phyloP scores from a whole-genome alignment of 2,113 vertebrate genomes.

The Chaetops frenatus region DNA sequence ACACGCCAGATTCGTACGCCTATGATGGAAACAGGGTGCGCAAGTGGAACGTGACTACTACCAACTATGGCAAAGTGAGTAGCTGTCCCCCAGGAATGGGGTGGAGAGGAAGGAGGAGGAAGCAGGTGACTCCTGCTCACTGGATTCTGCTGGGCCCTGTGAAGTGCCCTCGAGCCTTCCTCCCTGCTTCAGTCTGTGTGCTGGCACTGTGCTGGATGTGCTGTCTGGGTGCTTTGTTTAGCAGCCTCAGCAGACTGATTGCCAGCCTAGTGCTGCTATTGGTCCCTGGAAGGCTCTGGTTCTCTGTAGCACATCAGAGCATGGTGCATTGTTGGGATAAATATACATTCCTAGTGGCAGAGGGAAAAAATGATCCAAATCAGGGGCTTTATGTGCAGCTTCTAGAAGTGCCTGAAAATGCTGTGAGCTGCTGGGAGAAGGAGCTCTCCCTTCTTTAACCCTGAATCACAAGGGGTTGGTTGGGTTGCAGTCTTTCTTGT shows the following conservation, averaged over 20 bases:
- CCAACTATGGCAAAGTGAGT: conserved; percentile 95
- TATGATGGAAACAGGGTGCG: conserved; percentile 96
- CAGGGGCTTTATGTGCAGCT: neutral
- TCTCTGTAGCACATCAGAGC: neutral
- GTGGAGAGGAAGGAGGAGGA: neutral
- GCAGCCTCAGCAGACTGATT: neutral
- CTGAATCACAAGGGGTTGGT: neutral
- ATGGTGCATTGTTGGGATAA: neutral
- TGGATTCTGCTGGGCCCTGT: neutral
- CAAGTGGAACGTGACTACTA: conserved; percentile 98
- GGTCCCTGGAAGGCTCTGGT: neutral
- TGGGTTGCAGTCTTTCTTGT: neutral
- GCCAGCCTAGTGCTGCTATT: neutral
- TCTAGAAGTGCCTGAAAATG: neutral
- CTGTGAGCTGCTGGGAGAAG: neutral
- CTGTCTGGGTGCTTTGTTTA: neutral
- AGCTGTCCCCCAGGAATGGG: neutral
- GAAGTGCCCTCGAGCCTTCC: neutral
- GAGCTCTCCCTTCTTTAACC: neutral
- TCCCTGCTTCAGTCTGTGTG: neutral
- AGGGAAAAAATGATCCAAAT: neutral
- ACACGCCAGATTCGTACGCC: conserved; percentile 92
- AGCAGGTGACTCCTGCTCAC: neutral
- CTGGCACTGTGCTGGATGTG: neutral
- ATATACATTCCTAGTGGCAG: neutral